phyloP scores from a whole-genome alignment of 1,140 invertebrate genomes.

The Drosophila yakuba region DNA sequence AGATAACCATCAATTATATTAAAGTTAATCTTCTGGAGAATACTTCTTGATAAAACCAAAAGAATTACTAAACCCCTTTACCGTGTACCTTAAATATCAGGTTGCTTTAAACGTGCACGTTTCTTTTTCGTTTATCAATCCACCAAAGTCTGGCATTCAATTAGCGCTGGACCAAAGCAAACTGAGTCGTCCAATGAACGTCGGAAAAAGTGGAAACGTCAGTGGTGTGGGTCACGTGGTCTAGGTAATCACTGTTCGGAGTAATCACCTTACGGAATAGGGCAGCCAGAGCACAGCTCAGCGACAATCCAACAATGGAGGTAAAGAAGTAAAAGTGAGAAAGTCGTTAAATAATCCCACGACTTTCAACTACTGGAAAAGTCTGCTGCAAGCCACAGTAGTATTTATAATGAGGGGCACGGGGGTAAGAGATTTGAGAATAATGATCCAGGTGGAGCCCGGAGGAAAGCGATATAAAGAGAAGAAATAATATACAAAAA shows the following conservation, averaged over 20 bases:
- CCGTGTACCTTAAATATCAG: not conserved
- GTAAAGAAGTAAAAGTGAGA: conserved; percentile 42
- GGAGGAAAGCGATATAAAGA: conserved; percentile 6
- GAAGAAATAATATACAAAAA: conserved; percentile 1
- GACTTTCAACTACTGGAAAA: conserved; percentile 54
- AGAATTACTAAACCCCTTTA: not conserved
- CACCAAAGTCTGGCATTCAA: conserved; percentile 42
- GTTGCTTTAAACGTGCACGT: conserved; percentile 8
- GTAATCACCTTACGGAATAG: conserved; percentile 39
- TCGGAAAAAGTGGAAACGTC: conserved; percentile 38
- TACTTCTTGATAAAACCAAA: not conserved
- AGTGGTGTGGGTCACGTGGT: conserved; percentile 47
- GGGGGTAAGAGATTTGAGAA: conserved; percentile 20
- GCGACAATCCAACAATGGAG: conserved; percentile 30
- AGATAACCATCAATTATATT: no score
- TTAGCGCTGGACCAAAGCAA: conserved; percentile 43
- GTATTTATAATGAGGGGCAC: conserved; percentile 9
- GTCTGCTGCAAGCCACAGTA: conserved; percentile 25
- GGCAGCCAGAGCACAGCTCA: conserved; percentile 19
- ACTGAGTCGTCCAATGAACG: conserved; percentile 16
- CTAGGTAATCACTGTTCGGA: conserved; percentile 32
- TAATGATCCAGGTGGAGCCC: conserved; percentile 21
- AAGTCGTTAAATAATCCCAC: conserved; percentile 55
- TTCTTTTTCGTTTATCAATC: conserved; percentile 28
- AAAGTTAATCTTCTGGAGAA: no score